phyloP scores from a whole-genome alignment of 2,113 vertebrate species.

The Macrotis lagotis region DNA sequence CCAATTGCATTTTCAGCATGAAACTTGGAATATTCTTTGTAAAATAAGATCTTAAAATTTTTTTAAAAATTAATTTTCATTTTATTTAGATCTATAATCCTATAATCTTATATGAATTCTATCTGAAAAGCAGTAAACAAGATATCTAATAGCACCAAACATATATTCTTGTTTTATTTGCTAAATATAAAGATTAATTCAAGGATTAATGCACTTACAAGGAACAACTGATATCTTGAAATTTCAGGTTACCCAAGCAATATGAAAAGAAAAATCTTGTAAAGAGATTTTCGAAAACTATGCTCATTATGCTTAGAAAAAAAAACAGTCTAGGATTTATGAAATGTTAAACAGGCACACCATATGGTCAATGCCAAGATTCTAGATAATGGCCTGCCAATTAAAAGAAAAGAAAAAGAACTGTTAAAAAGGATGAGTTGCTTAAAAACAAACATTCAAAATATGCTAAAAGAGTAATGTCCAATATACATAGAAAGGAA shows the following conservation, averaged over 20 bases:
- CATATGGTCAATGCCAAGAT: not conserved
- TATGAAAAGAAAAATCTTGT: constrained; percentile 6
- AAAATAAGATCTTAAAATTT: constrained; percentile 23
- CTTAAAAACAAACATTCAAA: not conserved
- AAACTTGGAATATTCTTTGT: constrained; percentile 16
- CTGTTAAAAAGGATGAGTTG: not conserved
- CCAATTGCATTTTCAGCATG: not conserved
- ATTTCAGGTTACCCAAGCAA: not conserved
- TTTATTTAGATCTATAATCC: not conserved
- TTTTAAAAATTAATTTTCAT: not conserved
- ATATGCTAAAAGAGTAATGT: not conserved
- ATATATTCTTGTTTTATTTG: not conserved
- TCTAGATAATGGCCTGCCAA: not conserved
- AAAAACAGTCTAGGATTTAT: constrained; percentile 43
- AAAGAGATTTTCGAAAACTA: not conserved
- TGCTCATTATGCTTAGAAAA: not conserved
- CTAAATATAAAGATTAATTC: not conserved
- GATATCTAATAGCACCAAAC: constrained; percentile 18
- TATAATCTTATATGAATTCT: not conserved
- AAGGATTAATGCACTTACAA: not conserved
- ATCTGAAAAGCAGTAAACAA: not conserved
- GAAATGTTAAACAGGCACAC: not conserved
- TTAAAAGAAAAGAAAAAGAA: not conserved
- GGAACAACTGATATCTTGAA: not conserved
- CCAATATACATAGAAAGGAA: not conserved